Percentiles rank a stretch among this genome's conserved stretches.
phyloP scores from a whole-genome alignment of 2,797 vertebrate species.

The Pygocentrus nattereri region DNA sequence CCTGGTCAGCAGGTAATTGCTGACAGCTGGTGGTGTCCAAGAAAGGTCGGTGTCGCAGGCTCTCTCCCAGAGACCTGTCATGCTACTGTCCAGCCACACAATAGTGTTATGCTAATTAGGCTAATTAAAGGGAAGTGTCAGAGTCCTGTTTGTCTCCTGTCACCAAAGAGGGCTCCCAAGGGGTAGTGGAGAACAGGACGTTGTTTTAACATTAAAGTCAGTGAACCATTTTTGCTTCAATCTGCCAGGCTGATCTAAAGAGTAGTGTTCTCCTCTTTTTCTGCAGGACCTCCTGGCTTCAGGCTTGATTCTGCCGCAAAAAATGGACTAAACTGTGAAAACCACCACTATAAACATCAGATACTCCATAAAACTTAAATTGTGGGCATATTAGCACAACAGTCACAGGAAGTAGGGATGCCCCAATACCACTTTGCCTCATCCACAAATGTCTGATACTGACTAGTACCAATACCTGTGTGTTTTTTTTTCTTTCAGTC shows the following conservation, averaged over 20 bases:
- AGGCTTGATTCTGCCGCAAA: not conserved
- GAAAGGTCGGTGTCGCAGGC: conserved; percentile 82
- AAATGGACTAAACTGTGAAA: conserved; percentile 7
- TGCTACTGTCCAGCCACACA: conserved; percentile 80
- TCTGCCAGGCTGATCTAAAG: conserved; percentile 66
- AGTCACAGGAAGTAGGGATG: too few species aligned
- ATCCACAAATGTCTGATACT: too few species aligned
- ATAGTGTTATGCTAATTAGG: conserved; percentile 83
- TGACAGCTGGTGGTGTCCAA: conserved; percentile 85
- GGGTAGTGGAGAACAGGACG: conserved; percentile 53
- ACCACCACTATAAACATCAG: conserved; percentile 28
- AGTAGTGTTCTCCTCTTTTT: conserved; percentile 45
- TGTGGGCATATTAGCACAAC: conserved; percentile 1
- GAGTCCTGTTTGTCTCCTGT: conserved; percentile 83
- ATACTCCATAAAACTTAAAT: not conserved
- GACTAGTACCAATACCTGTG: too few species aligned
- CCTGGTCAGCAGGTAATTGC: conserved; percentile 78
- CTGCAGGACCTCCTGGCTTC: not conserved
- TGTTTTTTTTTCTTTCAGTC: too few species aligned
- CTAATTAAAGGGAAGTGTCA: conserved; percentile 85
- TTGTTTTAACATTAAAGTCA: conserved; percentile 75
- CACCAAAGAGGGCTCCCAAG: conserved; percentile 66
- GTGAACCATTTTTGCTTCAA: conserved; percentile 63
- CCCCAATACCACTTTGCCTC: too few species aligned
- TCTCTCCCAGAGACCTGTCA: conserved; percentile 80